These are phyloP conservation scores for Ophion obscuratus DNA, from an alignment of 2,888 invertebrate genomes.

Conservation along the genomic window DNA sequence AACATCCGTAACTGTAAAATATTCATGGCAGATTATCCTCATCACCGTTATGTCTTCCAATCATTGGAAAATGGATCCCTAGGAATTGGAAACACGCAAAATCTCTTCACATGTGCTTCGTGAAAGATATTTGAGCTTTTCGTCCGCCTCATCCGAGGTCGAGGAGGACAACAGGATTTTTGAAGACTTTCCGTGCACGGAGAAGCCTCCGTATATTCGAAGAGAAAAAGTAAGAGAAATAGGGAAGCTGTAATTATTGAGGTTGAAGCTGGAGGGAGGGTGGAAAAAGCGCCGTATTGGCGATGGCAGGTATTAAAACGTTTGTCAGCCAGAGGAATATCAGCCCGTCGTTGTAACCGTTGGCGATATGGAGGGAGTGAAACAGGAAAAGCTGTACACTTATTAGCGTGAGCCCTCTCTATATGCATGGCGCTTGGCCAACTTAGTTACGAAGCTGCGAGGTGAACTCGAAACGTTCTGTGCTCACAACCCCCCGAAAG, in stretches of 20 bases:
- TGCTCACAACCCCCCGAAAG: slow-evolving; percentile 61
- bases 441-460: slow-evolving; percentile 79
- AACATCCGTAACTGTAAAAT: neutral
- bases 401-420: slow-evolving; percentile 69
- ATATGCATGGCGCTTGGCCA: slow-evolving; percentile 80
- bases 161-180: neutral
- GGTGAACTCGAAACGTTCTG: slow-evolving; percentile 75
- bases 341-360: slow-evolving; percentile 69
- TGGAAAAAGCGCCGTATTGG: slow-evolving; percentile 71
- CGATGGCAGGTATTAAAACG: slow-evolving; percentile 82
- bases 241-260: slow-evolving; percentile 11
- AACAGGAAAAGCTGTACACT: slow-evolving; percentile 63
- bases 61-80: neutral
- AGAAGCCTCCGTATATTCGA: neutral
- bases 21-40: neutral
- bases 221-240: neutral
- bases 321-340: slow-evolving; percentile 81
- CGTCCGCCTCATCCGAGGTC: neutral
- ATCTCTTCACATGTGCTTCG: neutral
- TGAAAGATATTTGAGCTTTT: neutral
- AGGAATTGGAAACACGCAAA: neutral
- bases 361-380: slow-evolving; percentile 5
- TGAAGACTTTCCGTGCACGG: neutral
- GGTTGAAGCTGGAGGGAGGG: slow-evolving; percentile 35
- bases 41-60: slow-evolving; percentile 1